A percentile compares a stretch with the other conserved stretches of the same genome.
Evolutionary conservation across 2,797 vertebrate genomes (phyloP).

Genomic region (Corythornis leucogaster): DNA sequence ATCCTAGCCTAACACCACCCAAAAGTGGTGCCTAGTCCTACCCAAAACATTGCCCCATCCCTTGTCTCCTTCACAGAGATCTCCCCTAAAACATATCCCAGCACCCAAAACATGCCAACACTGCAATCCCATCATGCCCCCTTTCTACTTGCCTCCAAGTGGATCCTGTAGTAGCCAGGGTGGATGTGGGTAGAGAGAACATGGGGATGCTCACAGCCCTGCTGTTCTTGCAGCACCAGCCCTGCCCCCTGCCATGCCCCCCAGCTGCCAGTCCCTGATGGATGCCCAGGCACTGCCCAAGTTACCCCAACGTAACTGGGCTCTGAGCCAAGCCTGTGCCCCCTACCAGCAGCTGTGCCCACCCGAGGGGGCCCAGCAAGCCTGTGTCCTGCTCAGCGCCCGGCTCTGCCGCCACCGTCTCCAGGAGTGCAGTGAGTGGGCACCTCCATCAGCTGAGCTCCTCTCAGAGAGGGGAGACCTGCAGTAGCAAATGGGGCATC

Average conservation of each 20-base stretch:
- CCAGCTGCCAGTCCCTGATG: constrained; percentile 84
- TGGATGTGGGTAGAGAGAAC: background rate
- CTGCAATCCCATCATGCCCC: background rate
- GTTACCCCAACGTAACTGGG: constrained; percentile 84
- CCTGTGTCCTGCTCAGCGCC: constrained; percentile 82
- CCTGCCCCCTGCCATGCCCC: constrained; percentile 26
- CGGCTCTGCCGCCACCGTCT: constrained; percentile 80
- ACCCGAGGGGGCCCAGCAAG: constrained; percentile 41
- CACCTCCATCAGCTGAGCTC: fast-evolving
- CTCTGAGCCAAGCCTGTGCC: constrained; percentile 86
- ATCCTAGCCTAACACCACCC: background rate
- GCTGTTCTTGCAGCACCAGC: background rate
- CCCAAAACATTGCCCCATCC: background rate
- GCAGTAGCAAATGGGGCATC: background rate
- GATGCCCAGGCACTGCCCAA: constrained; percentile 79
- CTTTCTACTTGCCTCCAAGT: background rate
- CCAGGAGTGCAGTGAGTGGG: constrained; percentile 81
- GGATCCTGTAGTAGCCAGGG: background rate
- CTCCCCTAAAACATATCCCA: background rate
- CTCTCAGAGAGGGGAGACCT: background rate
- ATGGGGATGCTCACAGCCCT: background rate
- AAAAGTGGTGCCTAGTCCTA: background rate
- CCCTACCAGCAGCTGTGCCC: constrained; percentile 85
- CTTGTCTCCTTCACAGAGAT: background rate
- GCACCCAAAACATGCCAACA: background rate